phyloP scores from a whole-genome alignment of 2,888 invertebrate species.

The Frankliniella intonsa region DNA sequence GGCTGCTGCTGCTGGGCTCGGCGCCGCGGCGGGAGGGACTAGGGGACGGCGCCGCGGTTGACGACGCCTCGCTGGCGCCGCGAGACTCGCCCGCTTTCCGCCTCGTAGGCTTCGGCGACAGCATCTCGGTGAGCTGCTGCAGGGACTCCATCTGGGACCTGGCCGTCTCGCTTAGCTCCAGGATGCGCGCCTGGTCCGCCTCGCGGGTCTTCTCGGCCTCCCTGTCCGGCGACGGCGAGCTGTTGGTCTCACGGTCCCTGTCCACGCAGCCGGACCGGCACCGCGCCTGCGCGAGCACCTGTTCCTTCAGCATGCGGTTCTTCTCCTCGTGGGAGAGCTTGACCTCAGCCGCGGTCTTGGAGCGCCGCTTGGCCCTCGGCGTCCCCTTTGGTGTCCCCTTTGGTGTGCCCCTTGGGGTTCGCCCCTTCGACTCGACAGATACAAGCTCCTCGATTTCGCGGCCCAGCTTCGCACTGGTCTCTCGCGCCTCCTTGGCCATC shows the following conservation, averaged over 20 bases:
- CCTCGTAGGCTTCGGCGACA: background rate
- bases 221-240: conserved; percentile 34
- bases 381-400: too few species aligned
- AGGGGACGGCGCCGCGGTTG: background rate
- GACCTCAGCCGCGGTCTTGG: background rate
- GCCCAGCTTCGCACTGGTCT: conserved; percentile 63
- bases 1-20: background rate
- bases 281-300: background rate
- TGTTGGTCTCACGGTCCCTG: background rate
- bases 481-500: conserved; percentile 67
- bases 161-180: background rate
- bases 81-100: background rate
- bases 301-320: conserved; percentile 14
- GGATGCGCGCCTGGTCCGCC: conserved; percentile 38
- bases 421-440: conserved; percentile 16
- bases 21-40: background rate
- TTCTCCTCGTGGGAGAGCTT: conserved; percentile 13
- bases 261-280: background rate
- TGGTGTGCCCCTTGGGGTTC: too few species aligned
- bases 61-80: background rate
- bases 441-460: conserved; percentile 57
- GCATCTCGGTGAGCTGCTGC: conserved; percentile 25
- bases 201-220: conserved; percentile 41
- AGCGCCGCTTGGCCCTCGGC: background rate
- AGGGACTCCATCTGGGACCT: conserved; percentile 15